phyloP scores from a whole-genome alignment of 2,797 vertebrate species.

The Rhinichthys osculus region DNA sequence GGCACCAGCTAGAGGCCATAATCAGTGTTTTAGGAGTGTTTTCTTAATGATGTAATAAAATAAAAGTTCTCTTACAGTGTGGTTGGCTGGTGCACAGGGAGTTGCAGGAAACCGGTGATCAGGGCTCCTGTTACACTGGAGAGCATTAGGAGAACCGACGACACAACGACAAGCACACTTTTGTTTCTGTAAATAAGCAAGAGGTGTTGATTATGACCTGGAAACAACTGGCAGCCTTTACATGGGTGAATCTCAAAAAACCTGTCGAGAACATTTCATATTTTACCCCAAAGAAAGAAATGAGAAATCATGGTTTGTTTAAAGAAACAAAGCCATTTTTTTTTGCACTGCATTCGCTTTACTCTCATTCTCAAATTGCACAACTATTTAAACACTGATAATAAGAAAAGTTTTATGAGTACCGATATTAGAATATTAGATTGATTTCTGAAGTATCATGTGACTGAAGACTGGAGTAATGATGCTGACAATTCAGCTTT shows the following conservation, averaged over 20 bases:
- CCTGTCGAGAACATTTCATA: not conserved
- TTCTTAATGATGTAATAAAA: not conserved
- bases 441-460: no score
- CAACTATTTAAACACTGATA: no score
- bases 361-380: no score
- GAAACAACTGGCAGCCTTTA: not conserved
- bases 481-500: no score
- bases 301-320: not conserved
- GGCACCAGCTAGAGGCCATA: not conserved
- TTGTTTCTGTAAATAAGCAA: slow-evolving; percentile 73
- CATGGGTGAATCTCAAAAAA: not conserved
- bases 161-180: slow-evolving; percentile 68
- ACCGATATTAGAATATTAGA: no score
- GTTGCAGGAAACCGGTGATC: slow-evolving; percentile 74
- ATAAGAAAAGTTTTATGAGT: no score
- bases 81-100: slow-evolving; percentile 81
- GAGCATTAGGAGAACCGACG: slow-evolving; percentile 73
- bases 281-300: not conserved
- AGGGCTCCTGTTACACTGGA: slow-evolving; percentile 73
- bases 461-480: no score
- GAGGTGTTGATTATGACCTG: not conserved
- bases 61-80: slow-evolving; percentile 74
- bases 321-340: not conserved
- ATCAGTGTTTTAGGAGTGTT: not conserved
- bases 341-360: not conserved